Evolutionary conservation across 2,113 vertebrate species (phyloP).

Genomic region (Pseudopipra pipra): DNA sequence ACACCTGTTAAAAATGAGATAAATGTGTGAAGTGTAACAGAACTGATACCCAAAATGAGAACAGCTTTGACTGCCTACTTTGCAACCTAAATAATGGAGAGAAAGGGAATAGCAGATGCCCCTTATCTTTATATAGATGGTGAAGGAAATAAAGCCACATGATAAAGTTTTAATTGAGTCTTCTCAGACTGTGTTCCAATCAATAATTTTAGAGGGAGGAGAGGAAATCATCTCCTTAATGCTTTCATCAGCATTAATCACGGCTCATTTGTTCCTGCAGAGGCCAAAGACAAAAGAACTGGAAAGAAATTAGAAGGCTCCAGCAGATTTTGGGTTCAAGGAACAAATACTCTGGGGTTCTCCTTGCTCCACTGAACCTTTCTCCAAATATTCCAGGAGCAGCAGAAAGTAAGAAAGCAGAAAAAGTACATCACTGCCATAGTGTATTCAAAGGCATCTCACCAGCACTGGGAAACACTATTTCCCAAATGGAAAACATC

Average conservation of each 20-base stretch:
- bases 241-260: background rate
- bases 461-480: background rate
- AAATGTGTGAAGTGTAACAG: background rate
- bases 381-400: background rate
- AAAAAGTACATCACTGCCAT: background rate
- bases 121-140: background rate
- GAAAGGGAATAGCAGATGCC: background rate
- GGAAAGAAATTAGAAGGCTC: background rate
- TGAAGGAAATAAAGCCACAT: background rate
- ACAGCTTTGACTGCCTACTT: background rate
- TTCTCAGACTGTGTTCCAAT: background rate
- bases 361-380: background rate
- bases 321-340: background rate
- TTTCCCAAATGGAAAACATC: background rate
- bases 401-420: background rate
- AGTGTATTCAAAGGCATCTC: background rate
- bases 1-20: conserved; percentile 1
- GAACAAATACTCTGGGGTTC: background rate
- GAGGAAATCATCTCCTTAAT: conserved; percentile 13
- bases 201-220: background rate
- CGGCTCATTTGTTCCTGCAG: background rate
- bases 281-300: background rate
- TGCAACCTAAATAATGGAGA: background rate
- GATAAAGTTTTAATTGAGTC: conserved; percentile 5
- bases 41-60: background rate